Evolutionary conservation across 2,797 vertebrate species (phyloP).

Genomic region (Aselliscus stoliczkanus): DNA sequence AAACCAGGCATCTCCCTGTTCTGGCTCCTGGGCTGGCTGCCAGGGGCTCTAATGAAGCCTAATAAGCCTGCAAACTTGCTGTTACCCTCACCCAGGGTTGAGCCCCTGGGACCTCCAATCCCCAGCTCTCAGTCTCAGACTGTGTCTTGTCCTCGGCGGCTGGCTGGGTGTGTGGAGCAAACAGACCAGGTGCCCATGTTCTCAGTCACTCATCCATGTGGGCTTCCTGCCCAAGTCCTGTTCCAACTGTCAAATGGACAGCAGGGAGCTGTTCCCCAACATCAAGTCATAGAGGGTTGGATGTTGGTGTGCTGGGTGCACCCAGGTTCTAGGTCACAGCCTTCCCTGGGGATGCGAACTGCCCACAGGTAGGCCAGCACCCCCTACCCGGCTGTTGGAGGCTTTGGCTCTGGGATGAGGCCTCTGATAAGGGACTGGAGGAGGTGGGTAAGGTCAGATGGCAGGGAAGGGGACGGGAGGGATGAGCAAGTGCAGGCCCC

Average conservation of each 20-base stretch:
- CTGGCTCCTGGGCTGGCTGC: not conserved
- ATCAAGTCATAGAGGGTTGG: not conserved
- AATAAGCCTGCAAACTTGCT: not conserved
- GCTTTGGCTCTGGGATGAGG: not conserved
- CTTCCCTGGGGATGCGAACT: not conserved
- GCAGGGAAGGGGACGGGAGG: not conserved
- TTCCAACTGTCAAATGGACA: not conserved
- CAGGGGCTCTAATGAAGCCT: too few relatives aligned
- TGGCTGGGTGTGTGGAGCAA: accelerated
- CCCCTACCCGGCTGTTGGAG: not conserved
- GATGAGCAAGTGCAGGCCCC: accelerated
- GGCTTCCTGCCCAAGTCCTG: not conserved
- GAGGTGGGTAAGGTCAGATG: not conserved
- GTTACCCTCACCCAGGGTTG: accelerated
- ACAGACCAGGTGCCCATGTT: not conserved
- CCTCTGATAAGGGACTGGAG: not conserved
- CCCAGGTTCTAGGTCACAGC: not conserved
- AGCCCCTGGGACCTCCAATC: not conserved
- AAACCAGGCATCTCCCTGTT: not conserved
- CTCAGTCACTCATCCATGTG: accelerated
- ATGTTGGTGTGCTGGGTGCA: accelerated
- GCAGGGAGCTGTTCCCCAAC: accelerated
- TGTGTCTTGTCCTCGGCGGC: not conserved
- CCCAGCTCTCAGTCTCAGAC: not conserved
- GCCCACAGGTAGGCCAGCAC: not conserved